These are phyloP conservation scores for Dorcus hopei DNA, from an alignment of 2,888 invertebrate genomes.

Conservation along the genomic window DNA sequence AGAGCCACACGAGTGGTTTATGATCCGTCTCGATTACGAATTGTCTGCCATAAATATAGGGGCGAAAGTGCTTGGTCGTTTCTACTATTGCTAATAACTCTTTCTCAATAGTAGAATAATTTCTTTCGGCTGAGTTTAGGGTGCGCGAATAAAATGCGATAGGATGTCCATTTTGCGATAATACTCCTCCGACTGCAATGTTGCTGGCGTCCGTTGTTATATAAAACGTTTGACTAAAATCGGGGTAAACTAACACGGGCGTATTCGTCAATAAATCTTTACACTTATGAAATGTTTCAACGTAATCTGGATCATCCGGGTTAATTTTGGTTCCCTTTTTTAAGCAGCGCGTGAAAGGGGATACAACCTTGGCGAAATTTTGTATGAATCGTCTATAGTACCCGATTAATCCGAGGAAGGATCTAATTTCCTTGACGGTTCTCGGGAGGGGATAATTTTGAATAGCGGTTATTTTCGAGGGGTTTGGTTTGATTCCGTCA, in stretches of 20 bases:
- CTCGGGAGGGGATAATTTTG: conserved; percentile 14
- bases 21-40: conserved; percentile 17
- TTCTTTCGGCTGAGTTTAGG: conserved; percentile 7
- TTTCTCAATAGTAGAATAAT: not conserved
- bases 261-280: conserved; percentile 18
- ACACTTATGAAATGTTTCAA: conserved; percentile 5
- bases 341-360: conserved; percentile 1
- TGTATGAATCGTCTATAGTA: too few relatives aligned
- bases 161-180: conserved; percentile 26
- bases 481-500: conserved; percentile 10
- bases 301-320: conserved; percentile 2
- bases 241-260: conserved; percentile 15
- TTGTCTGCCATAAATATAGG: conserved; percentile 9
- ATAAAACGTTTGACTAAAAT: conserved; percentile 11
- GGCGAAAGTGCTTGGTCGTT: conserved; percentile 7
- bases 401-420: too few relatives aligned
- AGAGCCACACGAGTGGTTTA: conserved; percentile 14
- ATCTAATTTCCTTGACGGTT: not conserved
- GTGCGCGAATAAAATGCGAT: not conserved
- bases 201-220: conserved; percentile 20
- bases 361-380: conserved; percentile 3
- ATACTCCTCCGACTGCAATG: conserved; percentile 19
- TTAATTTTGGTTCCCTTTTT: conserved; percentile 3
- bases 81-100: not conserved
- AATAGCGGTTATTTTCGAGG: conserved; percentile 6